phyloP scores from a whole-genome alignment of 2,797 vertebrate species.

The Rhynchonycteris naso region DNA sequence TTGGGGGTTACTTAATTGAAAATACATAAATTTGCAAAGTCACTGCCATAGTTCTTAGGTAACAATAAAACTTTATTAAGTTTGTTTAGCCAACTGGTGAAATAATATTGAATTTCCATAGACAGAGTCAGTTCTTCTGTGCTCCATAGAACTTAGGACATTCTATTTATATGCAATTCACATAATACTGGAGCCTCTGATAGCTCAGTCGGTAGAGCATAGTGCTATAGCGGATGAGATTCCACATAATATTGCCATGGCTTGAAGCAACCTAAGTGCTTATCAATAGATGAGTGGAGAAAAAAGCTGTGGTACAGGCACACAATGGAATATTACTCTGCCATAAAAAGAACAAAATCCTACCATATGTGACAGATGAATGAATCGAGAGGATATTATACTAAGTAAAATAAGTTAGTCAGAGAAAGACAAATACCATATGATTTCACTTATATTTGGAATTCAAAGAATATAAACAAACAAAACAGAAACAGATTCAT shows the following conservation, averaged over 20 bases:
- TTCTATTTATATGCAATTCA: neutral
- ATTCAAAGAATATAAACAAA: neutral
- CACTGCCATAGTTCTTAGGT: neutral
- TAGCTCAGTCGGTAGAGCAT: no score
- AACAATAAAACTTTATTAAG: neutral
- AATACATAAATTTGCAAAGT: conserved; percentile 25
- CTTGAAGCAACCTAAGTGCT: neutral
- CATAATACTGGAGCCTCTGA: no score
- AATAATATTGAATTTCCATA: conserved; percentile 4
- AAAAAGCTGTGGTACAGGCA: neutral
- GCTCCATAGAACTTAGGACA: neutral
- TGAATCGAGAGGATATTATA: neutral
- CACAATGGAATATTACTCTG: neutral
- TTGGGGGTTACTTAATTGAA: neutral
- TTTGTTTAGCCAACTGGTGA: neutral
- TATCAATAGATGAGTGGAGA: neutral
- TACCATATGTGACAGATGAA: neutral
- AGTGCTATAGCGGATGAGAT: no score
- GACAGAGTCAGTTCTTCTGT: neutral
- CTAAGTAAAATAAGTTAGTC: neutral
- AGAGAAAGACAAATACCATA: neutral
- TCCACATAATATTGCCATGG: neutral
- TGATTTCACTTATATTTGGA: neutral
- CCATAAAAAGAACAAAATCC: neutral
- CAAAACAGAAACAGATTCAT: neutral